phyloP scores from a whole-genome alignment of 2,888 invertebrate genomes.

The Leptopterna dolabrata region DNA sequence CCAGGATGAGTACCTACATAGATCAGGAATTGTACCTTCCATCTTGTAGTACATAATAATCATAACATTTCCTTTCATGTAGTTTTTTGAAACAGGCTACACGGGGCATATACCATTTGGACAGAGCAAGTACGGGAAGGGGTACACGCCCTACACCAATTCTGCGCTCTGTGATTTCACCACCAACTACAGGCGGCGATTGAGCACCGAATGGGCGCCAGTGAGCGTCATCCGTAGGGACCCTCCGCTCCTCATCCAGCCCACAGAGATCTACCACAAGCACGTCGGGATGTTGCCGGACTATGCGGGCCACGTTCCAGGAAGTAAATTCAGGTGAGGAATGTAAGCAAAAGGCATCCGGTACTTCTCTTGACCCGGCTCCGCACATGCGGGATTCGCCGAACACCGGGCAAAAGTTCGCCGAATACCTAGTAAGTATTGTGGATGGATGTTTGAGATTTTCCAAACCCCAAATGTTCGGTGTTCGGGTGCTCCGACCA shows the following conservation, averaged over 20 bases:
- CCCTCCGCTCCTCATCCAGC: conserved; percentile 69
- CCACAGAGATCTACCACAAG: conserved; percentile 77
- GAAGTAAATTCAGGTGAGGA: conserved; percentile 77
- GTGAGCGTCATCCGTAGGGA: conserved; percentile 72
- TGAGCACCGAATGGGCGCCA: conserved; percentile 82
- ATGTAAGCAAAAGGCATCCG: too few relatives aligned
- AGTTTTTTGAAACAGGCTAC: conserved; percentile 69
- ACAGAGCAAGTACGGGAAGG: conserved; percentile 74
- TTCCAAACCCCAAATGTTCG: too few relatives aligned
- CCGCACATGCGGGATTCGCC: too few relatives aligned
- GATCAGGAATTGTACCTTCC: too few relatives aligned
- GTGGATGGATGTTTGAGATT: too few relatives aligned
- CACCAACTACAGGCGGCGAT: conserved; percentile 77
- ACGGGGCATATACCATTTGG: conserved; percentile 77
- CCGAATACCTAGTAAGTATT: too few relatives aligned
- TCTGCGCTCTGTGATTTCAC: conserved; percentile 81
- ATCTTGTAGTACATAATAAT: too few relatives aligned
- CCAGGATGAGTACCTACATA: too few relatives aligned
- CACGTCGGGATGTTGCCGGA: conserved; percentile 81
- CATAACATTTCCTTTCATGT: too few relatives aligned
- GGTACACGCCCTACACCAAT: conserved; percentile 75
- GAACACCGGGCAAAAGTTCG: too few relatives aligned
- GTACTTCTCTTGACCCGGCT: too few relatives aligned
- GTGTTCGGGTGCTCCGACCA: too few relatives aligned
- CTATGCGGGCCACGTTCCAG: conserved; percentile 84